Evolutionary conservation across 2,888 invertebrate species (phyloP), one percentile per base, ranked within the genome.

Genomic region (Clepsis dumicolana): DNA sequence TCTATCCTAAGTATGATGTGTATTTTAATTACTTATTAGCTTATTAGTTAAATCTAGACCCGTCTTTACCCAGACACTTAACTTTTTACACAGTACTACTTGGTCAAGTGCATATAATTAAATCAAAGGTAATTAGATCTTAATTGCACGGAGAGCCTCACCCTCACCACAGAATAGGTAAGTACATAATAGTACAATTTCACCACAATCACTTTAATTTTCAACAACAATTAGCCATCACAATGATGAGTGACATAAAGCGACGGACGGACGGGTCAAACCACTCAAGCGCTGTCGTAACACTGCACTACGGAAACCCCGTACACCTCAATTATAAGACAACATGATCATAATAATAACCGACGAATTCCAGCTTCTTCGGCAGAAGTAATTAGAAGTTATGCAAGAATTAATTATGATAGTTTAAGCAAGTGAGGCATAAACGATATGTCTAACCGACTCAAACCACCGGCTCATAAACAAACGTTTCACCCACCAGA

Each of bases 401-500:
- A 65, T 44, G 62, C 62, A 67, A 57, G 10, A 62, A 56, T 48
- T 62, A 61, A 63, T 63, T 29, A 53, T 27, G 32, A 56, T 54
- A 54, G 52, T 38, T 62, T 2, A 63, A 70, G 57, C 44, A 66
- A 66, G 59, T 64, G 57, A 62, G 16, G 68, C 63, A 53, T 67
- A 25, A 65, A 52, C 56, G 61, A 61, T 61, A 61, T 50, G 70
- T 68, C 70, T 71, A 68, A 53, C 65, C 61, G 61, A 62, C 53
- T 70, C 65, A 68, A 70, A 44, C 68, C 62, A 66, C 38, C 66
- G 65, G 62, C 60, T 60, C 65, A 64, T 74, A 75, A 76, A 75
- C 67, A 68, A 60, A 63, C 68, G 74, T 73, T 75, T 75, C 75
- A 76, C 71, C 73, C 80, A 84, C 88, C 86, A 82, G 85, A 83